Evolutionary conservation across 2,797 vertebrate genomes (phyloP).

Genomic region (Bryconaethiops microstoma): DNA sequence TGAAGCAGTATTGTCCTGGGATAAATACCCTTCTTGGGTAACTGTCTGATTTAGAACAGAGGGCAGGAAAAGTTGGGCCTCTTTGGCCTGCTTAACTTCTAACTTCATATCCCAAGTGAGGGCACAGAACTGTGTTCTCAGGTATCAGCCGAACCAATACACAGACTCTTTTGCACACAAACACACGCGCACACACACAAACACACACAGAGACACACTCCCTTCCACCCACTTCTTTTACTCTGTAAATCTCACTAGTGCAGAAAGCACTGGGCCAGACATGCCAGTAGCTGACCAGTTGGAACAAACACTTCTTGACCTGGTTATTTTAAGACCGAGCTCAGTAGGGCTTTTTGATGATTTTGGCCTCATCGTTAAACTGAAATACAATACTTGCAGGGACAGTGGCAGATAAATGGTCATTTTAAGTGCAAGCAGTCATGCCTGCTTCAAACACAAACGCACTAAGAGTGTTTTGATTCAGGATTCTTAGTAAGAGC

Average conservation of each 20-base stretch:
- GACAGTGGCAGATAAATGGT: slow-evolving; percentile 31
- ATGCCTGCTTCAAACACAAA: not conserved
- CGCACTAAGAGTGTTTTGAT: not conserved
- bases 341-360: not conserved
- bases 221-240: not conserved
- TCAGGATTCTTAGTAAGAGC: not conserved
- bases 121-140: slow-evolving; percentile 9
- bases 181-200: slow-evolving; percentile 11
- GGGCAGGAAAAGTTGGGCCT: slow-evolving; percentile 1
- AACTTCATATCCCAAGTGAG: slow-evolving; percentile 16
- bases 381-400: slow-evolving; percentile 15
- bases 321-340: slow-evolving; percentile 36
- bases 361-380: slow-evolving; percentile 13
- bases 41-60: slow-evolving; percentile 19
- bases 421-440: slow-evolving; percentile 21
- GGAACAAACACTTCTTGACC: slow-evolving; percentile 12
- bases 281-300: not conserved
- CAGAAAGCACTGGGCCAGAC: not conserved
- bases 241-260: slow-evolving; percentile 6
- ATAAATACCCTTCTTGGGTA: not conserved
- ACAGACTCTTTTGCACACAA: not conserved
- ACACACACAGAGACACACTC: slow-evolving; percentile 21
- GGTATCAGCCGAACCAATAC: not conserved
- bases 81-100: not conserved
- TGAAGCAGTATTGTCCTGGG: not conserved